These are phyloP conservation scores for Drosophila yakuba DNA, from an alignment of 1,140 invertebrate genomes.

Conservation along the genomic window DNA sequence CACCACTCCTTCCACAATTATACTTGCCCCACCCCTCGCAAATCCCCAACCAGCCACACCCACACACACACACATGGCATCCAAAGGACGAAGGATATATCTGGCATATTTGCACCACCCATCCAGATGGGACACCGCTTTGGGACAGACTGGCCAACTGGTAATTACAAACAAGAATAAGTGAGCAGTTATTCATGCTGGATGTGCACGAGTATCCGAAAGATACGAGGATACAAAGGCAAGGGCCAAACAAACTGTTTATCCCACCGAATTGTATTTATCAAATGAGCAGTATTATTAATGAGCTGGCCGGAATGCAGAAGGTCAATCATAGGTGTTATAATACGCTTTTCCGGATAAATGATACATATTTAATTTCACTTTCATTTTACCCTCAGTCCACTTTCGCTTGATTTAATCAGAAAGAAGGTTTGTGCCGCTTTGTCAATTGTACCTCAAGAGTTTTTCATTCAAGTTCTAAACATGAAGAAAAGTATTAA, in stretches of 20 bases:
- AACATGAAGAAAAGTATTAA: too few species aligned
- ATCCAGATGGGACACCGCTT: conserved; percentile 12
- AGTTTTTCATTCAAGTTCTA: too few species aligned
- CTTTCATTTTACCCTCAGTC: background rate
- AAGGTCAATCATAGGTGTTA: conserved; percentile 3
- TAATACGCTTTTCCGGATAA: background rate
- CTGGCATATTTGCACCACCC: conserved; percentile 3
- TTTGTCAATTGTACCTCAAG: background rate
- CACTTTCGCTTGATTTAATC: background rate
- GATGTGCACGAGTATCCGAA: too few species aligned
- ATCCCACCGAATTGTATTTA: conserved; percentile 4
- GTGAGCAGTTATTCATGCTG: conserved; percentile 29
- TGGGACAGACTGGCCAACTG: conserved; percentile 10
- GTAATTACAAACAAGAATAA: conserved; percentile 39
- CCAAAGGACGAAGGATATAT: conserved; percentile 7
- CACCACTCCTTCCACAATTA: conserved; percentile 20
- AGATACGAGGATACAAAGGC: background rate
- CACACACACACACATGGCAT: background rate
- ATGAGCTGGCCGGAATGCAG: conserved; percentile 1
- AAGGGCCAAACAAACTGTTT: background rate
- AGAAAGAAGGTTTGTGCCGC: background rate
- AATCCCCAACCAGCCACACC: conserved; percentile 12
- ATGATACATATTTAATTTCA: background rate
- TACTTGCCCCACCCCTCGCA: background rate
- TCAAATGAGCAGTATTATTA: conserved; percentile 18